Conservation (phyloP, 2,113 vertebrate genomes). For the Crotalus horridus region DNA sequence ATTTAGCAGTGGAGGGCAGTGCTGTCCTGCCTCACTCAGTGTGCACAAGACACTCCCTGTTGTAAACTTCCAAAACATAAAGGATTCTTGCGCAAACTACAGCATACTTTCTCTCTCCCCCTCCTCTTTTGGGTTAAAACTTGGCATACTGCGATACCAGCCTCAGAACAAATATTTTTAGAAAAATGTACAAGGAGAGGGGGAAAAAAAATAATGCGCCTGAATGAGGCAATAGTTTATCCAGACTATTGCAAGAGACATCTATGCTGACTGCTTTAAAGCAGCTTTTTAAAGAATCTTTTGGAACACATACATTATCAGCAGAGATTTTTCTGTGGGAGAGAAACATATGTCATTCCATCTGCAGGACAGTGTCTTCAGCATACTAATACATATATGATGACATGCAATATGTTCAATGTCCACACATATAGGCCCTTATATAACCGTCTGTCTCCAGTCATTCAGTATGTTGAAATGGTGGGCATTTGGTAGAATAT, state of each 20-base stretch:
- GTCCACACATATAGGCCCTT: not conserved
- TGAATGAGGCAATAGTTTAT: slow-evolving; percentile 29
- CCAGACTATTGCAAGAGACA: slow-evolving; percentile 14
- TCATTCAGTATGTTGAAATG: not conserved
- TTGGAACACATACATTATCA: not conserved
- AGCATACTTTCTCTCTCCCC: not conserved
- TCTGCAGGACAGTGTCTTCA: not conserved
- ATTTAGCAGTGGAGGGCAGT: not conserved
- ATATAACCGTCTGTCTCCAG: not conserved
- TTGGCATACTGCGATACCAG: slow-evolving; percentile 26
- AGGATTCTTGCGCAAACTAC: slow-evolving; percentile 30
- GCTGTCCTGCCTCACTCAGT: not conserved
- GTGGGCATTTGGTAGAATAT: not conserved
- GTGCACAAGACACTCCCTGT: slow-evolving; percentile 4
- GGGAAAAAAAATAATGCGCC: not conserved
- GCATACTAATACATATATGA: not conserved
- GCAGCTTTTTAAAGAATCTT: not conserved
- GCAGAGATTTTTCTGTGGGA: not conserved
- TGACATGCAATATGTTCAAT: not conserved
- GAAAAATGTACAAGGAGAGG: slow-evolving; percentile 27
- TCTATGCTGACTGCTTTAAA: not conserved
- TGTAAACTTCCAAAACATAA: slow-evolving; percentile 18
- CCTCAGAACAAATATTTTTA: slow-evolving; percentile 40
- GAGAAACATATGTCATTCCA: not conserved
- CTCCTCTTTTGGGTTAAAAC: slow-evolving; percentile 25